Evolutionary conservation across 2,113 vertebrate species (phyloP).

Genomic region (Embiotoca jacksoni): DNA sequence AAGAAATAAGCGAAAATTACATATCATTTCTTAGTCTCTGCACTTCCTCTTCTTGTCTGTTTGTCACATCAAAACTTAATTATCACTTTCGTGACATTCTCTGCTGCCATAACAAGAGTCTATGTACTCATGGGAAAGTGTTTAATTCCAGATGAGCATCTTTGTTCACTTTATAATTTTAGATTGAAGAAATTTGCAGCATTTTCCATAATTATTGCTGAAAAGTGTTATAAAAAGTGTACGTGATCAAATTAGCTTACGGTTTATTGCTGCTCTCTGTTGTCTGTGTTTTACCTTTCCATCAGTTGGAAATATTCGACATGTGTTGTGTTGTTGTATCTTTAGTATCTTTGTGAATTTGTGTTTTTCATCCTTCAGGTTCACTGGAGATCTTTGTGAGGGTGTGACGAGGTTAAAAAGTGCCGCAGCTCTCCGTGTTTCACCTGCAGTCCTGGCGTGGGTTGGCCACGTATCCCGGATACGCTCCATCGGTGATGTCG

Average conservation of each 20-base stretch:
- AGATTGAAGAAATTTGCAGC: no score
- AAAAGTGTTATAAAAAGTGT: no score
- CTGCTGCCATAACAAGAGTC: no score
- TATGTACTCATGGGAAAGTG: not conserved
- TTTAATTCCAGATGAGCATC: not conserved
- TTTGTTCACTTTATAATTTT: not conserved
- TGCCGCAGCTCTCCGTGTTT: not conserved
- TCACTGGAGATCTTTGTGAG: no score
- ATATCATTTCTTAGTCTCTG: not conserved
- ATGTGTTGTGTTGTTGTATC: no score
- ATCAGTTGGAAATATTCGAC: no score
- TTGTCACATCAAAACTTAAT: not conserved
- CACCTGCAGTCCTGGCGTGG: slow-evolving; percentile 97
- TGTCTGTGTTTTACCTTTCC: no score
- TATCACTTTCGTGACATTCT: not conserved
- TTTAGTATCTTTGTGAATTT: no score
- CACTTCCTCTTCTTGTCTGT: not conserved
- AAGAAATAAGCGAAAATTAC: not conserved
- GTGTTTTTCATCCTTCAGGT: no score
- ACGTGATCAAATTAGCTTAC: no score
- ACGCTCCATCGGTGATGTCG: slow-evolving; percentile 90
- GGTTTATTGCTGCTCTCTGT: no score
- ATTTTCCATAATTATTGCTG: no score
- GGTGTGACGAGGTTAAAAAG: not conserved
- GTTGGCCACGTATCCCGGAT: slow-evolving; percentile 93